Base-by-base conservation (phyloP, 2,113 vertebrate species). In the Gnathonemus echidnorhynchus region DNA sequence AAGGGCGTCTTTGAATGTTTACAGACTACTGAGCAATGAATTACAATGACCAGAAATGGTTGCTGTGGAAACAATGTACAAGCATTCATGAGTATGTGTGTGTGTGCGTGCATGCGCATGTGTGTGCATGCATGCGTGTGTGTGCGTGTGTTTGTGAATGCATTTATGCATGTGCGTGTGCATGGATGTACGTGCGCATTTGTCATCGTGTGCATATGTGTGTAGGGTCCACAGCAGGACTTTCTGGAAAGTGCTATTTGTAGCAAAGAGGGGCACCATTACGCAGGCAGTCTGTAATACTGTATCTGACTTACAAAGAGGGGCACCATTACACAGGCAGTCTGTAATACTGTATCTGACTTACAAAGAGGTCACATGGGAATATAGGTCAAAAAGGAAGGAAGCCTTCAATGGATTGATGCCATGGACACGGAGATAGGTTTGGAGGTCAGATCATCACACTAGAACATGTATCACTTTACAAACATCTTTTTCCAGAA, bases 61-160 rank as follows among this genome's bases (percentile, higher is more conserved):
- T 96, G 93, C 95, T 95, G 95, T 96, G 96, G 95, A 95, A 96
- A 96, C 95, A 92, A 92, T 91, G 91, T 93, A 92, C 66, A 83
- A 35, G 74, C 84, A 86, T 62, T 62, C 21, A n/a, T 62, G 56
- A 24, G 21, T 9, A 62, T 62, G 56, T 9, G 56, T 62, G 24
- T n/a, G 24, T 27, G 62, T 66, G n/a, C 8, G 1, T 31, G 24
- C 56, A 8, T 58, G 53, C 6, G 53, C 10, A 19, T 21, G 15
- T 52, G 49, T 52, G 19, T 56, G 19, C 24, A 9, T 58, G 56
- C 21, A 24, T 62, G 24, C 24, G 6, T n/a, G 24, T n/a, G 56
- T n/a, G 58, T n/a, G 24, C 3, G 56, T 9, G 21, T 62, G 56
- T 62, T 10, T 27, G 24, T 66, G 62, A 8, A 11, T 66, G 62